These are phyloP conservation scores for Saguinus midas DNA, from an alignment of 2,113 vertebrate genomes.

Conservation along the genomic window DNA sequence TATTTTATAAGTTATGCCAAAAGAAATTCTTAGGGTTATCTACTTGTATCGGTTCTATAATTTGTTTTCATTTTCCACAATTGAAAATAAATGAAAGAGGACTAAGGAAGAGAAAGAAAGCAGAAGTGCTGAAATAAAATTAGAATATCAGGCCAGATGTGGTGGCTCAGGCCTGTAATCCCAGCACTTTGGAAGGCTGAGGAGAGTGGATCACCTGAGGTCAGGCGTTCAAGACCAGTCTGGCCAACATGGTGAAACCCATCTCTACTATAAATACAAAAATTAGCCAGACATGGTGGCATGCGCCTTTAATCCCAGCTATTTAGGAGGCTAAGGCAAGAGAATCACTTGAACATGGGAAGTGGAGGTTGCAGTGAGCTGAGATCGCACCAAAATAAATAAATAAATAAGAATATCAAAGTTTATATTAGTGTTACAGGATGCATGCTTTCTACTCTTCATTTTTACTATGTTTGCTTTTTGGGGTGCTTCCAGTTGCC, in stretches of 20 bases:
- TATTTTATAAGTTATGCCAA: neutral
- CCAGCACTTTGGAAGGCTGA: too few relatives aligned
- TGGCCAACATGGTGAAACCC: too few relatives aligned
- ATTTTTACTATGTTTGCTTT: neutral
- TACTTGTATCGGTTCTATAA: neutral
- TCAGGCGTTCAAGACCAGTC: too few relatives aligned
- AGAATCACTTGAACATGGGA: too few relatives aligned
- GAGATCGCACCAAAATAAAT: too few relatives aligned
- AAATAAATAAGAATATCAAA: neutral
- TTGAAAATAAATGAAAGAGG: neutral
- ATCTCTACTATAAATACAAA: too few relatives aligned
- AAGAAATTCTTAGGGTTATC: neutral
- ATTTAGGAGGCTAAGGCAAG: too few relatives aligned
- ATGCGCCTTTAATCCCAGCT: too few relatives aligned
- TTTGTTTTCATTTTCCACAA: constrained; percentile 20
- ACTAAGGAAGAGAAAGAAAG: neutral
- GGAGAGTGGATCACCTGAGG: too few relatives aligned
- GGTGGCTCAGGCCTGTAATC: too few relatives aligned
- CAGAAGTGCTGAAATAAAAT: neutral
- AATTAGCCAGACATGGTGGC: too few relatives aligned
- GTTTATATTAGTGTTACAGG: neutral
- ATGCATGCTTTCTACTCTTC: neutral
- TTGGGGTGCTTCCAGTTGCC: neutral
- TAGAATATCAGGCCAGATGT: neutral
- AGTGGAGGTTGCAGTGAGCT: too few relatives aligned